Conservation (phyloP, 2,888 invertebrate species). For the Ichneumon xanthorius region DNA sequence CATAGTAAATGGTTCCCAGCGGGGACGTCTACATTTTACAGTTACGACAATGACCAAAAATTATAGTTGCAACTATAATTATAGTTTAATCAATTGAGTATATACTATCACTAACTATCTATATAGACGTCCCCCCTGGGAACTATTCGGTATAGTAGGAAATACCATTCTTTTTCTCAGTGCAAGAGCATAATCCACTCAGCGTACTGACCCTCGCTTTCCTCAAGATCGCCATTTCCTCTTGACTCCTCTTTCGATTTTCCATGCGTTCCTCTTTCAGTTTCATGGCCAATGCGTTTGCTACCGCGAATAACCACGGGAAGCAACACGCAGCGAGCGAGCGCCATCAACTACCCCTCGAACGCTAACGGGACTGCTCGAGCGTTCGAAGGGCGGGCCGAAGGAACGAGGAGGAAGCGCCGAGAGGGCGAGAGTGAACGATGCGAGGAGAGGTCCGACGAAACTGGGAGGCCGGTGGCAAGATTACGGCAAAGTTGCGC, state of each 20-base stretch:
- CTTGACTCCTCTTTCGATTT: conserved; percentile 12
- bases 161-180: no score
- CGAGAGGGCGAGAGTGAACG: background rate
- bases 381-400: conserved; percentile 35
- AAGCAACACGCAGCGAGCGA: conserved; percentile 27
- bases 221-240: conserved; percentile 10
- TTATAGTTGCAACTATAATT: no score
- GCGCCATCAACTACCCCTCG: conserved; percentile 40
- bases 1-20: no score
- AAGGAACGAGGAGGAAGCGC: conserved; percentile 14
- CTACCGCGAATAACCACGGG: conserved; percentile 55
- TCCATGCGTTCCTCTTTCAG: conserved; percentile 59
- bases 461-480: conserved; percentile 69
- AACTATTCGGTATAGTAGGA: no score
- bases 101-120: no score
- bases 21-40: no score
- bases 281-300: conserved; percentile 52
- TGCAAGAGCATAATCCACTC: conserved; percentile 29
- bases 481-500: conserved; percentile 80
- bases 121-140: no score
- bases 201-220: conserved; percentile 10
- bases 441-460: conserved; percentile 53
- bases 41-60: no score
- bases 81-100: no score
- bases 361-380: conserved; percentile 33